Evolutionary conservation across 1,140 invertebrate species (phyloP).

Genomic region (Ditylenchus dipsaci): DNA sequence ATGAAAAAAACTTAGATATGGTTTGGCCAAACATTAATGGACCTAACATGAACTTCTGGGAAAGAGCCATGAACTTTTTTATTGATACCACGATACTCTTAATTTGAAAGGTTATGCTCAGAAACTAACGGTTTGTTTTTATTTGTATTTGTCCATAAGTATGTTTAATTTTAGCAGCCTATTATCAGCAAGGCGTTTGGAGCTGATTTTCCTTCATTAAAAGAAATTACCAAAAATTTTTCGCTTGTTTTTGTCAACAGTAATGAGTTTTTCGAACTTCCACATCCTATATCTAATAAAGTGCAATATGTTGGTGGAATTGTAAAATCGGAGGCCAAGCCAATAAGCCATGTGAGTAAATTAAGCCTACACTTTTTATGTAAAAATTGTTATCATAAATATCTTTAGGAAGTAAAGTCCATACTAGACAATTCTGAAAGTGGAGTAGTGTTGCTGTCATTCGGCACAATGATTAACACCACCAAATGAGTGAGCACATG

Average conservation of each 20-base stretch:
- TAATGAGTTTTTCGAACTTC: slow-evolving; percentile 37
- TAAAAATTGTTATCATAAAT: slow-evolving; percentile 1
- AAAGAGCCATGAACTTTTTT: not conserved
- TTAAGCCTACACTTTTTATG: not conserved
- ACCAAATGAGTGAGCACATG: slow-evolving; percentile 11
- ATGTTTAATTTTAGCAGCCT: slow-evolving; percentile 7
- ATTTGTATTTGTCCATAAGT: slow-evolving; percentile 6
- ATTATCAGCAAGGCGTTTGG: slow-evolving; percentile 13
- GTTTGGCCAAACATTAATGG: not conserved
- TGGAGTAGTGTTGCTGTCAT: slow-evolving; percentile 36
- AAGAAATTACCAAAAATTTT: slow-evolving; percentile 14
- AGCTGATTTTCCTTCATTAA: slow-evolving; percentile 24
- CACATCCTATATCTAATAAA: slow-evolving; percentile 38
- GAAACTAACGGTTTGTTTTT: not conserved
- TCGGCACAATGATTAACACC: slow-evolving; percentile 40
- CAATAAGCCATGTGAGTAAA: too few species aligned
- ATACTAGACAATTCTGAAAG: slow-evolving; percentile 19
- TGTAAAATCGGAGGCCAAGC: not conserved
- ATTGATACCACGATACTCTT: not conserved
- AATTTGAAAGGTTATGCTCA: not conserved
- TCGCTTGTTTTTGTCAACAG: slow-evolving; percentile 39
- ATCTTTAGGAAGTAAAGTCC: slow-evolving; percentile 17
- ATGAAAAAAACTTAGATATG: too few species aligned
- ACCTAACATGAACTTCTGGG: not conserved
- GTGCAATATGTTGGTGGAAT: slow-evolving; percentile 45